These are phyloP conservation scores for Oscheius onirici DNA, from an alignment of 2,888 invertebrate species.

Conservation along the genomic window DNA sequence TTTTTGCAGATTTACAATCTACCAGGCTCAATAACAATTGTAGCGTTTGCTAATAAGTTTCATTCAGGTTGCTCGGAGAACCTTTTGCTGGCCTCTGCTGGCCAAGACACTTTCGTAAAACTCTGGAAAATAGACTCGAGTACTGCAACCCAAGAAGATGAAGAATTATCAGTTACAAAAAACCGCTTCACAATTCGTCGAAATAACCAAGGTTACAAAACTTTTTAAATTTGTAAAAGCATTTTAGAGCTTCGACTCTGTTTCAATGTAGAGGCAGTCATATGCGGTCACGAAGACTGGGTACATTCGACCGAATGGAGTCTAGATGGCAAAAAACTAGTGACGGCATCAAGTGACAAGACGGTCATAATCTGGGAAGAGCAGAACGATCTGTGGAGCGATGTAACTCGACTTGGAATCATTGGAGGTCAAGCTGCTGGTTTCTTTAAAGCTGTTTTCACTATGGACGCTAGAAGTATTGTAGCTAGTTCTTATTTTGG, in stretches of 20 bases:
- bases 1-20: too few species aligned
- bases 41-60: too few species aligned
- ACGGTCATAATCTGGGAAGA: slow-evolving; percentile 61
- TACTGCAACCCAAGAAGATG: slow-evolving; percentile 21
- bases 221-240: not conserved
- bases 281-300: slow-evolving; percentile 92
- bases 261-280: slow-evolving; percentile 78
- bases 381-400: slow-evolving; percentile 36
- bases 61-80: slow-evolving; percentile 23
- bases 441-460: slow-evolving; percentile 61
- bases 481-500: slow-evolving; percentile 61
- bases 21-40: not conserved
- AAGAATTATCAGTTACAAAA: slow-evolving; percentile 48
- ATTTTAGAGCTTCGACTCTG: not conserved
- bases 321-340: slow-evolving; percentile 42
- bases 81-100: slow-evolving; percentile 46
- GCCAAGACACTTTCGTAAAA: slow-evolving; percentile 52
- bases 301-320: slow-evolving; percentile 82
- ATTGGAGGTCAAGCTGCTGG: slow-evolving; percentile 67
- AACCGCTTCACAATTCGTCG: slow-evolving; percentile 29
- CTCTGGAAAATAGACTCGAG: slow-evolving; percentile 48
- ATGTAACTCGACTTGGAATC: slow-evolving; percentile 57
- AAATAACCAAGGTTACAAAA: not conserved
- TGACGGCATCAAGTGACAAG: slow-evolving; percentile 67
- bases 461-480: slow-evolving; percentile 33